Base-by-base conservation (phyloP, 2,888 invertebrate genomes). In the Luffia ferchaultella region DNA sequence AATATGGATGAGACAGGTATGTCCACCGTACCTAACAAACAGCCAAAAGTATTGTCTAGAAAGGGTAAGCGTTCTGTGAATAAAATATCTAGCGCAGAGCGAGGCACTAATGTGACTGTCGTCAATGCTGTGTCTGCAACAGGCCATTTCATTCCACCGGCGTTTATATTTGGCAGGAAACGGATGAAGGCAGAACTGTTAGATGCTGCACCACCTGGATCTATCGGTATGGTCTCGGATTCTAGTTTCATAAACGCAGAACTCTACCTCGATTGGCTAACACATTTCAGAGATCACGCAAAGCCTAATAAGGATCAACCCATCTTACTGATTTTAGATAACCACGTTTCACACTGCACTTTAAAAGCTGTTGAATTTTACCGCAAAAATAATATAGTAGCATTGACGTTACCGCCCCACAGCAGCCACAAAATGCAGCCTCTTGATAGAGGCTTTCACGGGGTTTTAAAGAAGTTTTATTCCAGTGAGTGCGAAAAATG, bases 401-500 rank as follows among this genome's bases (percentile, higher is more conserved):
- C n/a, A n/a, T n/a, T n/a, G n/a, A n/a, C n/a, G n/a, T n/a, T n/a
- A n/a, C n/a, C n/a, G n/a, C n/a, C n/a, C n/a, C n/a, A n/a, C n/a
- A n/a, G n/a, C n/a, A n/a, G n/a, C n/a, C n/a, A n/a, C n/a, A n/a
- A n/a, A n/a, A n/a, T n/a, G n/a, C 40, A 48, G 52, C 56, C 57
- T 18, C 46, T 58, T 9, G 57, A 57, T 44, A 18, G 52, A 16
- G 42, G 52, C 18, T 43, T 56, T 16, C 18, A 45, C 17, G 48
- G 42, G 47, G 51, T 18, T 18, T n/a, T 58, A n/a, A 60, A 63
- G 49, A 59, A 20, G 16, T 57, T 46, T 47, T 60, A 54, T 45
- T 46, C 55, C 5, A 30, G 16, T n/a, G 57, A 58, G 50, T 58
- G 58, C 54, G 55, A 62, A 48, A 58, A 60, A 54, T 60, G 59